These are phyloP conservation scores for Aspidiotus destructor DNA, from an alignment of 2,888 invertebrate species.

Conservation along the genomic window DNA sequence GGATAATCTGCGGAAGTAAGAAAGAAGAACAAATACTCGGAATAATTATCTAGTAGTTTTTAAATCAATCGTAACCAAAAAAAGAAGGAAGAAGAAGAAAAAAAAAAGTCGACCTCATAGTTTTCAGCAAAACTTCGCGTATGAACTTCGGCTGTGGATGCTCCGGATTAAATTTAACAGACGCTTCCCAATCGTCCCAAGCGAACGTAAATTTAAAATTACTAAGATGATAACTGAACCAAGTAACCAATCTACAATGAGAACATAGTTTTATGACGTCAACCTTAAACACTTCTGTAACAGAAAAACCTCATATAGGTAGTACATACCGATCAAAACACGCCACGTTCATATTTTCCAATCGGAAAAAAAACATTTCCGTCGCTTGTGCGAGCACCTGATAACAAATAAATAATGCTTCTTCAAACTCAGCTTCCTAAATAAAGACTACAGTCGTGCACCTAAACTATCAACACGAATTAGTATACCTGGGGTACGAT, in stretches of 20 bases:
- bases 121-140: slow-evolving; percentile 79
- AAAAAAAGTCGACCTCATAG: slow-evolving; percentile 58
- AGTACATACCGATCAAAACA: slow-evolving; percentile 76
- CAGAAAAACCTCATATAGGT: background rate
- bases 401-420: slow-evolving; percentile 17
- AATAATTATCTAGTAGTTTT: background rate
- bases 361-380: slow-evolving; percentile 88
- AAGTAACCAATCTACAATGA: slow-evolving; percentile 70
- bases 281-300: background rate
- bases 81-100: slow-evolving; percentile 43
- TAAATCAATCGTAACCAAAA: slow-evolving; percentile 41
- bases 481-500: slow-evolving; percentile 78
- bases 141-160: slow-evolving; percentile 93
- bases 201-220: slow-evolving; percentile 99
- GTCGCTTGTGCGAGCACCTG: slow-evolving; percentile 89
- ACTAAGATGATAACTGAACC: slow-evolving; percentile 97
- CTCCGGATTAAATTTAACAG: slow-evolving; percentile 70
- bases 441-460: background rate
- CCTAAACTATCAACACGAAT: background rate
- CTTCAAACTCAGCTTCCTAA: background rate
- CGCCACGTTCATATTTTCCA: slow-evolving; percentile 93
- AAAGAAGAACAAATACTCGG: background rate
- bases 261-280: background rate
- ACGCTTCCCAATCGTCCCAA: slow-evolving; percentile 93
- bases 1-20: slow-evolving; percentile 55